These are phyloP conservation scores for Aricia agestis DNA, from an alignment of 1,140 invertebrate genomes.

Conservation along the genomic window DNA sequence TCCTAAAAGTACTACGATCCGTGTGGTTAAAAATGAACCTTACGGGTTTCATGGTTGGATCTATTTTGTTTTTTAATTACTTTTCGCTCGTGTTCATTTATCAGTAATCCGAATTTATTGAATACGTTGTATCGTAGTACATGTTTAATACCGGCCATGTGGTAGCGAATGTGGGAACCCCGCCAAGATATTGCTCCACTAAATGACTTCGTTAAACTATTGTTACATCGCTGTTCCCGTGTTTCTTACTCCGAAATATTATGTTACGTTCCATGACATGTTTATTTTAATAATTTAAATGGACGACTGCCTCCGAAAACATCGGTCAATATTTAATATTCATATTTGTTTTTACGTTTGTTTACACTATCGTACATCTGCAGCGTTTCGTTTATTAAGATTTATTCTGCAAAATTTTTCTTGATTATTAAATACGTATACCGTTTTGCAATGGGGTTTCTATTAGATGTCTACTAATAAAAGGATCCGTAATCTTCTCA, in stretches of 20 bases:
- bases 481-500: not conserved
- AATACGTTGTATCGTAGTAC: slow-evolving; percentile 56
- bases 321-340: not conserved
- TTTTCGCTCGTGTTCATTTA: slow-evolving; percentile 45
- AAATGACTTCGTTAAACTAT: slow-evolving; percentile 67
- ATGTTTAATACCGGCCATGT: slow-evolving; percentile 67
- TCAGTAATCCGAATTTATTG: slow-evolving; percentile 71
- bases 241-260: not conserved
- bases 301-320: not conserved
- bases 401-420: not conserved
- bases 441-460: too few species aligned
- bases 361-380: too few species aligned
- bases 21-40: slow-evolving; percentile 40
- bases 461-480: not conserved
- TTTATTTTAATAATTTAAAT: not conserved
- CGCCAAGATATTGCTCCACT: slow-evolving; percentile 66
- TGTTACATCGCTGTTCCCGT: slow-evolving; percentile 38
- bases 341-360: not conserved
- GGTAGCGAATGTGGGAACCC: slow-evolving; percentile 71
- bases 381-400: not conserved
- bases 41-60: slow-evolving; percentile 38
- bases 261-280: not conserved
- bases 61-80: slow-evolving; percentile 37
- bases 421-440: not conserved
- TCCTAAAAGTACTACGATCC: slow-evolving; percentile 52